These are phyloP conservation scores for Heliconius himera DNA, from an alignment of 1,140 invertebrate species.

Conservation along the genomic window DNA sequence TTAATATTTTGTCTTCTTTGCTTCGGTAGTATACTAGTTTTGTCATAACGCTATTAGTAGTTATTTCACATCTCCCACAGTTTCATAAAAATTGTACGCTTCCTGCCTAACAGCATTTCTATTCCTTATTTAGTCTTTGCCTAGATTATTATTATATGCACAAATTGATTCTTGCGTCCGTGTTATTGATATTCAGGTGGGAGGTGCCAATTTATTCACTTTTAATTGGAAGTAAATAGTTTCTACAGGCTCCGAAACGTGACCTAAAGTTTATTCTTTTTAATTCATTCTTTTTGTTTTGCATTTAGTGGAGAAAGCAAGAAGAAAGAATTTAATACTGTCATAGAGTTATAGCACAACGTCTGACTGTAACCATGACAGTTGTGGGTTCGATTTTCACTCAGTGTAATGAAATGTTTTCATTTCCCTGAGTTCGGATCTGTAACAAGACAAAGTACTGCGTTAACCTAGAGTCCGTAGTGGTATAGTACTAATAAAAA, in stretches of 20 bases:
- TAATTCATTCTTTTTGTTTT: neutral
- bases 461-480: too few relatives aligned
- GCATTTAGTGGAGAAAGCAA: neutral
- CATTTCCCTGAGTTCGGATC: too few relatives aligned
- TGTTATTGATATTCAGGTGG: conserved; percentile 70
- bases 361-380: too few relatives aligned
- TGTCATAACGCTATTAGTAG: too few relatives aligned
- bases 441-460: too few relatives aligned
- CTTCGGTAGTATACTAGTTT: too few relatives aligned
- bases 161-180: conserved; percentile 58
- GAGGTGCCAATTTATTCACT: conserved; percentile 65
- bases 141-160: conserved; percentile 44
- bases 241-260: neutral
- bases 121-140: neutral
- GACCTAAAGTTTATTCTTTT: neutral
- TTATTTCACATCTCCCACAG: too few relatives aligned
- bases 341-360: too few relatives aligned
- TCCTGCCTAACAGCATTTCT: neutral
- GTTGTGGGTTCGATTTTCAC: too few relatives aligned
- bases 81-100: neutral
- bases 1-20: too few relatives aligned
- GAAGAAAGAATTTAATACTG: neutral
- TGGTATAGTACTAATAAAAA: too few relatives aligned
- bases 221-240: conserved; percentile 61
- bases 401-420: too few relatives aligned